Base-by-base conservation (phyloP, 2,113 vertebrate genomes). In the Ciconia stormi region DNA sequence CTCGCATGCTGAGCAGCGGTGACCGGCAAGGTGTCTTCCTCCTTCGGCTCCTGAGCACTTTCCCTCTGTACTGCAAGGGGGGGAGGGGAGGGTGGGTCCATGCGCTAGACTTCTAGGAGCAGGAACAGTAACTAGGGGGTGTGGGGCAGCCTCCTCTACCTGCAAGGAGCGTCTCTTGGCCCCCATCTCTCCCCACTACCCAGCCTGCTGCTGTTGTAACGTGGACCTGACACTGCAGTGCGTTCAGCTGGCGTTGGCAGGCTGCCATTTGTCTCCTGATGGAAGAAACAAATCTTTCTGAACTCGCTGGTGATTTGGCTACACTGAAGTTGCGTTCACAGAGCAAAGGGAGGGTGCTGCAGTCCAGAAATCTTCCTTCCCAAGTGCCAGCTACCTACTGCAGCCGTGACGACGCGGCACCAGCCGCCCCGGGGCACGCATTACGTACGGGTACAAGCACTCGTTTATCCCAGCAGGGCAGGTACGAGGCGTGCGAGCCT, bases 251-350 rank as follows among this genome's bases (percentile, higher is more conserved):
- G 8, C 2, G 7, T 1, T 14, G 46, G 46, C 61, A n/a, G 40
- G 50, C n/a, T 58, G 46, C 46, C 56, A 4, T 27, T 27, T 19
- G 44, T 30, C 42, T 53, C 34, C 47, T 18, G 52, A 18, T 0
- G 10, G 52, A 16, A 50, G 20, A 26, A 71, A 40, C 7, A 13
- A 6, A 4, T 3, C 10, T 21, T 25, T 15, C 59, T 11, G 1
- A 13, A 11, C 2, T 0, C 4, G 32, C 1, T 7, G 49, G 10
- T 1, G 18, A 13, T 9, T 7, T 0, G 67, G 19, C 26, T 15
- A 1, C 34, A 0, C 20, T 1, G 27, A 17, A 42, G 38, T 0
- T 11, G 6, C 1, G 21, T 15, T 36, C 18, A 3, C 36, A 5
- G 13, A 36, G 42, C 44, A 6, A 14, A 25, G n/a, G 25, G 25